These are phyloP conservation scores for Grapholita molesta DNA, from an alignment of 1,140 invertebrate species.

Conservation along the genomic window DNA sequence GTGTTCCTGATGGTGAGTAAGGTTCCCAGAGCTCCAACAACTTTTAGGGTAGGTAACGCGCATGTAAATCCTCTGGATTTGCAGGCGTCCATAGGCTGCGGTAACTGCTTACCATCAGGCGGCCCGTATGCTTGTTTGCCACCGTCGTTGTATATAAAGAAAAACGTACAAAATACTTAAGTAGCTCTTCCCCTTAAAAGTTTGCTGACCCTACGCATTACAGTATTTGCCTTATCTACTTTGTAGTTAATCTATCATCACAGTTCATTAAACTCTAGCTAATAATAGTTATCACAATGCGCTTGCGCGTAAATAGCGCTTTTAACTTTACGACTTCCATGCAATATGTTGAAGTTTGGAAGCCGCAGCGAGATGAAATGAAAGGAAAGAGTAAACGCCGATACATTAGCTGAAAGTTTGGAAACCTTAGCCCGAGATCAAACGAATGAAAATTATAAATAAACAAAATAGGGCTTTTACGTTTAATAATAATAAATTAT, in stretches of 20 bases:
- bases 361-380: too few relatives aligned
- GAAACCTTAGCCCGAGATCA: neutral
- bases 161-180: too few relatives aligned
- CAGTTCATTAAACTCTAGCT: neutral
- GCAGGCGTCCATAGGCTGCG: too few relatives aligned
- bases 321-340: neutral
- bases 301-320: neutral
- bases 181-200: neutral
- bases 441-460: neutral
- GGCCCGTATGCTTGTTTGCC: too few relatives aligned
- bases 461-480: neutral
- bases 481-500: too few relatives aligned
- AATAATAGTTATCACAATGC: conserved; percentile 13
- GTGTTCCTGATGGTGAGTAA: too few relatives aligned
- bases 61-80: too few relatives aligned
- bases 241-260: neutral
- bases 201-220: neutral
- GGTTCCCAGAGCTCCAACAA: too few relatives aligned
- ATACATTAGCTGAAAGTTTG: neutral
- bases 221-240: neutral
- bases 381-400: neutral
- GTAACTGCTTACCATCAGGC: too few relatives aligned
- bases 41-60: too few relatives aligned
- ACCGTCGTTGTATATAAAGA: too few relatives aligned
- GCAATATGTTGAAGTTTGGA: too few relatives aligned